phyloP scores from a whole-genome alignment of 2,797 vertebrate genomes.

The Gephyroberyx darwinii region DNA sequence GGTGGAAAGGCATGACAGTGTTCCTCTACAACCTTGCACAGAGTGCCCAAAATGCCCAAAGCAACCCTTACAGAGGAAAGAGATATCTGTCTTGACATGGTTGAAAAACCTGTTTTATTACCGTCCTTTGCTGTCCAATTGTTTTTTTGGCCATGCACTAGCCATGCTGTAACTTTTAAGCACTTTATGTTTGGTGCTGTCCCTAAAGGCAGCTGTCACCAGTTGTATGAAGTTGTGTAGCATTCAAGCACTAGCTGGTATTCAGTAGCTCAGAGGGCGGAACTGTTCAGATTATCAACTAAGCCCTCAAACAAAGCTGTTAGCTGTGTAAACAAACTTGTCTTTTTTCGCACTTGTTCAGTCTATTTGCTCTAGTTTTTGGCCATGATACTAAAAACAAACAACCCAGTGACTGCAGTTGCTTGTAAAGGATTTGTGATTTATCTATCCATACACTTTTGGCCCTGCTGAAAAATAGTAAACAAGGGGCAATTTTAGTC shows the following conservation, averaged over 20 bases:
- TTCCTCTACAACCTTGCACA: background rate
- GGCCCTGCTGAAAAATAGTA: constrained; percentile 81
- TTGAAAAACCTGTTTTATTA: background rate
- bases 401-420: constrained; percentile 60
- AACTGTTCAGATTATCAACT: constrained; percentile 75
- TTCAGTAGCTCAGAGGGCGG: constrained; percentile 69
- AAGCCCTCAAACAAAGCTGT: constrained; percentile 77
- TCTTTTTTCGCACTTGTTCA: constrained; percentile 74
- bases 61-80: background rate
- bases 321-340: constrained; percentile 75
- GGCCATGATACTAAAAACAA: constrained; percentile 77
- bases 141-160: constrained; percentile 17
- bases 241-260: constrained; percentile 37
- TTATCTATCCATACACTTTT: constrained; percentile 77
- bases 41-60: constrained; percentile 11
- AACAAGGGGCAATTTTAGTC: constrained; percentile 84
- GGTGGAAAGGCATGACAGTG: no score
- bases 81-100: constrained; percentile 4
- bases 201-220: constrained; percentile 43
- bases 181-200: constrained; percentile 32
- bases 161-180: constrained; percentile 45
- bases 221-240: constrained; percentile 35
- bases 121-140: constrained; percentile 20
- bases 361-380: constrained; percentile 72
- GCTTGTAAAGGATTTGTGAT: constrained; percentile 67